A percentile compares a stretch with the other conserved stretches of the same genome.
Conservation (phyloP, 2,113 vertebrate species). For the Platichthys stellatus region DNA sequence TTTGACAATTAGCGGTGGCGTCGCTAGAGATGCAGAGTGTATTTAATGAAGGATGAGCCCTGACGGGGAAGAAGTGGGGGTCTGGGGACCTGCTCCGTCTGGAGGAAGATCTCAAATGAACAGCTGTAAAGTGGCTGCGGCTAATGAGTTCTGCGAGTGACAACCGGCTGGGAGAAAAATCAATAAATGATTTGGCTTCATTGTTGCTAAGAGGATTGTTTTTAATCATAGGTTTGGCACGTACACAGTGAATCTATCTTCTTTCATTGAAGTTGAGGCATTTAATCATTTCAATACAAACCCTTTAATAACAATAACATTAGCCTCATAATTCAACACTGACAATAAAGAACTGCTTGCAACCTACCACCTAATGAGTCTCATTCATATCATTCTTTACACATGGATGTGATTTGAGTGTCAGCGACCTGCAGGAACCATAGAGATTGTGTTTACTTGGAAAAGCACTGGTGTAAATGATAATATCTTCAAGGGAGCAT, state of each 20-base stretch:
- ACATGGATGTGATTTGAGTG: not conserved
- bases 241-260: not conserved
- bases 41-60: constrained; percentile 33
- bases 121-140: constrained; percentile 28
- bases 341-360: not conserved
- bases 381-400: not conserved
- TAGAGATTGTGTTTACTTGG: not conserved
- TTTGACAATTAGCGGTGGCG: constrained; percentile 40
- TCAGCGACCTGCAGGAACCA: not conserved
- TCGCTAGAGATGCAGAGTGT: constrained; percentile 23
- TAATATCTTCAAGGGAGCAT: not conserved
- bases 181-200: constrained; percentile 27
- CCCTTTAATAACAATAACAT: not conserved
- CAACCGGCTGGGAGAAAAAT: not conserved
- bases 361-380: constrained; percentile 9
- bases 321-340: constrained; percentile 1
- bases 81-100: not conserved
- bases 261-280: not conserved
- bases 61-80: not conserved
- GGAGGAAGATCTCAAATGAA: constrained; percentile 37
- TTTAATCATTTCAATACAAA: not conserved
- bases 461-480: not conserved
- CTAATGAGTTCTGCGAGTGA: constrained; percentile 21
- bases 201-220: not conserved
- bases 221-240: constrained; percentile 4